These are phyloP conservation scores for Fistularia commersonii DNA, from an alignment of 2,797 vertebrate species.

Conservation along the genomic window DNA sequence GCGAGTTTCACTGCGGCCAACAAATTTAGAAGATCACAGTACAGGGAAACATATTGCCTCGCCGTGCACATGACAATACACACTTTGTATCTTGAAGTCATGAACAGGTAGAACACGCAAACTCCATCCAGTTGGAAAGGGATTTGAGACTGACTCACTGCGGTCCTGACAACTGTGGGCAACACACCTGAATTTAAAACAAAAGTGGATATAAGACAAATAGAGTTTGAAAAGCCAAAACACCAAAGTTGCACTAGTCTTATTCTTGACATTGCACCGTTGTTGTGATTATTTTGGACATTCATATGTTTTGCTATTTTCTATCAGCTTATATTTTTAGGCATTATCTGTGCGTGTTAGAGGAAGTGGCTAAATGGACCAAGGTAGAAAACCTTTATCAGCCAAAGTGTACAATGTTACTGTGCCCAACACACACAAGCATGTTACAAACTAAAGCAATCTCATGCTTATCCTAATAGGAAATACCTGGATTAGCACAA, in stretches of 20 bases:
- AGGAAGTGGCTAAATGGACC: slow-evolving; percentile 41
- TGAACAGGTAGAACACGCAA: no score
- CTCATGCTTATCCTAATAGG: slow-evolving; percentile 65
- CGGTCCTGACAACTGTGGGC: no score
- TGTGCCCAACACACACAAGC: slow-evolving; percentile 49
- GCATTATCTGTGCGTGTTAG: slow-evolving; percentile 47
- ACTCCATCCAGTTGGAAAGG: no score
- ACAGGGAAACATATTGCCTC: no score
- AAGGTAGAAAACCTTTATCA: slow-evolving; percentile 47
- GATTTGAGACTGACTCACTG: no score
- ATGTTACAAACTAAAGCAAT: slow-evolving; percentile 74
- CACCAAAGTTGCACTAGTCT: slow-evolving; percentile 6
- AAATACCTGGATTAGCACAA: slow-evolving; percentile 74
- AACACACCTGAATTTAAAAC: slow-evolving; percentile 3
- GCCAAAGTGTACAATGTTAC: slow-evolving; percentile 50
- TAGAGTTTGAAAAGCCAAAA: slow-evolving; percentile 20
- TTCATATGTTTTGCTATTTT: slow-evolving; percentile 45
- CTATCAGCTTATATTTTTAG: slow-evolving; percentile 42
- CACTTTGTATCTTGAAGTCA: no score
- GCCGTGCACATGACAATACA: no score
- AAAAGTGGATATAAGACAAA: slow-evolving; percentile 18
- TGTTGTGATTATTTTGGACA: slow-evolving; percentile 23
- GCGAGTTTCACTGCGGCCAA: no score
- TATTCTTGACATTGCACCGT: slow-evolving; percentile 28
- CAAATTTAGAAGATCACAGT: no score